Conservation (phyloP, 2,113 vertebrate species). For the Gasterosteus nipponicus region DNA sequence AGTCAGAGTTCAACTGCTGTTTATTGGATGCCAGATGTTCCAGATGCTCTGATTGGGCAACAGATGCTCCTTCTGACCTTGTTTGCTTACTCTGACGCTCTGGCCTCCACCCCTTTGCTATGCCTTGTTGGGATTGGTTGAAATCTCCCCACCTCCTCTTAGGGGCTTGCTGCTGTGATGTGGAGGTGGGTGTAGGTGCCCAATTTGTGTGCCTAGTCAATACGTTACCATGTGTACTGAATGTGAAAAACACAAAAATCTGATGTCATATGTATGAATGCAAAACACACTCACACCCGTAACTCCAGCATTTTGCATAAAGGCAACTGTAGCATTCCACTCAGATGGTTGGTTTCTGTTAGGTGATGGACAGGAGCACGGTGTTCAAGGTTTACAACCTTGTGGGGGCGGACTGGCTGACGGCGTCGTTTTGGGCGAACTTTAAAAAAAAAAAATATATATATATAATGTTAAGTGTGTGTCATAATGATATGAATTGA, state of each 20-base stretch:
- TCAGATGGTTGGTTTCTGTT: slow-evolving; percentile 34
- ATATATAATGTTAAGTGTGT: too few relatives aligned
- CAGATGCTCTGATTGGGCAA: slow-evolving; percentile 62
- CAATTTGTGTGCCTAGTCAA: slow-evolving; percentile 15
- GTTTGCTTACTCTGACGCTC: slow-evolving; percentile 49
- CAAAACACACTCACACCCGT: slow-evolving; percentile 21
- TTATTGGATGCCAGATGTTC: slow-evolving; percentile 69
- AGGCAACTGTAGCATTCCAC: slow-evolving; percentile 45
- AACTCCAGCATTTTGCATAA: slow-evolving; percentile 47
- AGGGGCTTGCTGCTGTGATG: slow-evolving; percentile 46
- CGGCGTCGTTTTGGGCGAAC: too few relatives aligned
- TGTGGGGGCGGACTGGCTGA: too few relatives aligned
- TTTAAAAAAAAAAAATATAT: too few relatives aligned
- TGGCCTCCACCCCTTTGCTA: slow-evolving; percentile 28
- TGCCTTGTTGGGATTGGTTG: slow-evolving; percentile 44
- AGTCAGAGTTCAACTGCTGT: slow-evolving; percentile 60
- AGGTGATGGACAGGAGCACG: slow-evolving; percentile 4
- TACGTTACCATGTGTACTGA: background rate
- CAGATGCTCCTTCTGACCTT: slow-evolving; percentile 62
- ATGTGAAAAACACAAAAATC: background rate
- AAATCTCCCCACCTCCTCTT: slow-evolving; percentile 37
- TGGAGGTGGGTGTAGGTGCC: background rate
- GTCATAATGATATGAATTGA: background rate
- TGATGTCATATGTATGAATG: slow-evolving; percentile 13
- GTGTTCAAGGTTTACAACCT: background rate